phyloP scores from a whole-genome alignment of 1,140 invertebrate species.

The Sminthurides bifidus region DNA sequence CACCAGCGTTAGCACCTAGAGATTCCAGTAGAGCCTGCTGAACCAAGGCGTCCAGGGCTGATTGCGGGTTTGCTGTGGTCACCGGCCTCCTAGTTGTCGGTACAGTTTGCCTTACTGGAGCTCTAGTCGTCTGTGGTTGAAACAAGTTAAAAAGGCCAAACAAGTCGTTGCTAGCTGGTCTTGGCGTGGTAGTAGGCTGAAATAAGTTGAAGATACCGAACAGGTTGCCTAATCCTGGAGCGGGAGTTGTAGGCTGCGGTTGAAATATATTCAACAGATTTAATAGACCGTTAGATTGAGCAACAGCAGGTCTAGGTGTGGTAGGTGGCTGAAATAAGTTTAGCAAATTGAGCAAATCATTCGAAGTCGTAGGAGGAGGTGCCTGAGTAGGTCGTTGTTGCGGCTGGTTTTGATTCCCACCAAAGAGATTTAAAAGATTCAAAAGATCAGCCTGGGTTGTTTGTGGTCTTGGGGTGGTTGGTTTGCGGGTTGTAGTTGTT shows the following conservation, averaged over 20 bases:
- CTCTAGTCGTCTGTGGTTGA: background rate
- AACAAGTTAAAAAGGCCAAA: slow-evolving; percentile 14
- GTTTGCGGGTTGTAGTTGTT: background rate
- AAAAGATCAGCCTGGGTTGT: slow-evolving; percentile 6
- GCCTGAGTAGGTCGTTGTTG: background rate
- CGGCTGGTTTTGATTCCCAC: background rate
- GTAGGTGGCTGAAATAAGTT: background rate
- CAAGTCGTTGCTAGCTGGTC: slow-evolving; percentile 8
- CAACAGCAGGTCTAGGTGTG: background rate
- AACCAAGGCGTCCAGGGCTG: slow-evolving; percentile 1
- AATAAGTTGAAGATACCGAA: background rate
- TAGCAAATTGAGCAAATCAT: slow-evolving; percentile 1
- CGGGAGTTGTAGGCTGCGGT: background rate
- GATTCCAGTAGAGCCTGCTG: slow-evolving; percentile 4
- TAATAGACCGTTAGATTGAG: background rate
- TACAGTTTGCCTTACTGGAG: background rate
- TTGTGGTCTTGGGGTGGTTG: background rate
- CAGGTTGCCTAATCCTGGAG: background rate
- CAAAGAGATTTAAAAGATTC: slow-evolving; percentile 2
- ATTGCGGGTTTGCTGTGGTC: background rate
- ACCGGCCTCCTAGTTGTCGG: background rate
- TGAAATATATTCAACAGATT: slow-evolving; percentile 5
- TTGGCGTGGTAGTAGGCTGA: slow-evolving; percentile 2
- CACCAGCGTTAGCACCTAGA: background rate
- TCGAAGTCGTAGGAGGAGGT: background rate